These are phyloP conservation scores for Pegoplata infirma DNA, from an alignment of 2,888 invertebrate genomes.

Conservation along the genomic window DNA sequence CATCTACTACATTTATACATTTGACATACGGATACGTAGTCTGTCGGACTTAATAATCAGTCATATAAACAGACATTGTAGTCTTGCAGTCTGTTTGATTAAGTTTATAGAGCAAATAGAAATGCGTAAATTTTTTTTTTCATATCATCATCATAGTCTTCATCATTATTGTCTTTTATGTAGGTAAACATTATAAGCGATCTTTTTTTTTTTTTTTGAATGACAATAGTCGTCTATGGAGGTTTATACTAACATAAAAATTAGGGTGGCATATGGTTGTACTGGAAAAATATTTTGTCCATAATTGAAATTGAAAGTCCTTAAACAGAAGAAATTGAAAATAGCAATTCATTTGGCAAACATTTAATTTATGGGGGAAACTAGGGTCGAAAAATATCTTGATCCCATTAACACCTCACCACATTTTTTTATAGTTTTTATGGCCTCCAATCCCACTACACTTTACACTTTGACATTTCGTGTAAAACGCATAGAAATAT, in stretches of 20 bases:
- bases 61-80: neutral
- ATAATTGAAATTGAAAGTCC: too few species aligned
- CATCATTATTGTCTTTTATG: slow-evolving; percentile 9
- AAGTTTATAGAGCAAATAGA: slow-evolving; percentile 65
- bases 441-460: too few species aligned
- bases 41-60: neutral
- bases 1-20: too few species aligned
- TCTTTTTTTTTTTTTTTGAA: neutral
- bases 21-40: neutral
- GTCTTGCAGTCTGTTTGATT: slow-evolving; percentile 41
- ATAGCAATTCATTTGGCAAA: too few species aligned
- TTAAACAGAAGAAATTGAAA: too few species aligned
- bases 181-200: neutral
- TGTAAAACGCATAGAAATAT: too few species aligned
- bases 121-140: slow-evolving; percentile 68
- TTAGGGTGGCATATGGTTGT: neutral
- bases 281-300: too few species aligned
- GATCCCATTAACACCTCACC: too few species aligned
- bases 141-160: neutral
- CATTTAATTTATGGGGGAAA: too few species aligned
- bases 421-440: too few species aligned
- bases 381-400: too few species aligned
- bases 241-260: neutral
- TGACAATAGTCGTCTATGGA: neutral
- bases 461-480: too few species aligned